These are phyloP conservation scores for Tetramorium parvispinum DNA, from an alignment of 1,140 invertebrate species.

Conservation along the genomic window DNA sequence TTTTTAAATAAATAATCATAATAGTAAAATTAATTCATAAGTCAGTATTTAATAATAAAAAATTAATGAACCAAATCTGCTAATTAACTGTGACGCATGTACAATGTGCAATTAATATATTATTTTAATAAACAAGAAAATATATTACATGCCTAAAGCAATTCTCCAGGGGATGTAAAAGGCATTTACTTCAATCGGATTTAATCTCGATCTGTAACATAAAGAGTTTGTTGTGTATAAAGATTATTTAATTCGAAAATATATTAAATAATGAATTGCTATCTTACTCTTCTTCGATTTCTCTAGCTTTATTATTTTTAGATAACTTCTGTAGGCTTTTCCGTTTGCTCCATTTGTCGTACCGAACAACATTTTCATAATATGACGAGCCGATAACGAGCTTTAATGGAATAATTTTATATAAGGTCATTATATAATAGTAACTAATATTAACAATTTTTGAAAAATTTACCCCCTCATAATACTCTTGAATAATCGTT, in stretches of 20 bases:
- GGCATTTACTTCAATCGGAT: constrained; percentile 60
- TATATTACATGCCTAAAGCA: constrained; percentile 41
- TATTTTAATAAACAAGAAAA: not conserved
- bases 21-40: not conserved
- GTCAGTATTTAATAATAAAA: not conserved
- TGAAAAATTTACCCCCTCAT: constrained; percentile 52
- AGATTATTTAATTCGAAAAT: not conserved
- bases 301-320: not conserved
- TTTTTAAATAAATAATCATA: not conserved
- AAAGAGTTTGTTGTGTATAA: not conserved
- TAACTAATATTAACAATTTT: not conserved
- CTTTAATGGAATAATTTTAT: constrained; percentile 40
- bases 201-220: constrained; percentile 33
- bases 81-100: not conserved
- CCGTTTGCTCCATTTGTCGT: not conserved
- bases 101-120: not conserved
- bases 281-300: constrained; percentile 6
- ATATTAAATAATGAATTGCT: not conserved
- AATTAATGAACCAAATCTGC: not conserved
- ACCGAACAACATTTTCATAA: constrained; percentile 49
- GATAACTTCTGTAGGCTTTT: constrained; percentile 3
- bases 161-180: constrained; percentile 35
- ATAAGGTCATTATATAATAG: not conserved
- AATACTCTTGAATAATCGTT: constrained; percentile 56
- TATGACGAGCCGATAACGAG: constrained; percentile 34